These are phyloP conservation scores for Chanos chanos DNA, from an alignment of 2,797 vertebrate genomes.

Conservation along the genomic window DNA sequence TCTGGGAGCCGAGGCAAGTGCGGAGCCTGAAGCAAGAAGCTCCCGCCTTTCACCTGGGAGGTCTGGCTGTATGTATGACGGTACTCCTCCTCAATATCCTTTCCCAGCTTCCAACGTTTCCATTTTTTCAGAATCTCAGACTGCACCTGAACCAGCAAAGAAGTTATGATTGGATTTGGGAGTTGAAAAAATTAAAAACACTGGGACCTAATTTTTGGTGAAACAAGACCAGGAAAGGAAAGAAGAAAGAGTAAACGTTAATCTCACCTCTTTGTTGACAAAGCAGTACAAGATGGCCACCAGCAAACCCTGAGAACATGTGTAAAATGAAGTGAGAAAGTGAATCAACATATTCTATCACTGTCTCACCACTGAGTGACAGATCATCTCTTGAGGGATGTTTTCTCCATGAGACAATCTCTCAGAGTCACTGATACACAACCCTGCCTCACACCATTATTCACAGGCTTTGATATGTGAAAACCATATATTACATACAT, in stretches of 20 bases:
- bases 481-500: too few relatives aligned
- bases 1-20: slow-evolving; percentile 54
- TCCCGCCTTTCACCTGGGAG: slow-evolving; percentile 63
- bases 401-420: too few relatives aligned
- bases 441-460: too few relatives aligned
- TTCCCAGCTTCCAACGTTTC: slow-evolving; percentile 85
- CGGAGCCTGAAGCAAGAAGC: slow-evolving; percentile 58
- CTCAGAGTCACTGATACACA: background rate
- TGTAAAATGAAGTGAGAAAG: too few relatives aligned
- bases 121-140: slow-evolving; percentile 86
- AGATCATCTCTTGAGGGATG: too few relatives aligned
- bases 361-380: background rate
- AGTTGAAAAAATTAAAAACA: too few relatives aligned
- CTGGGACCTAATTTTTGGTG: too few relatives aligned
- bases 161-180: too few relatives aligned
- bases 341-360: background rate
- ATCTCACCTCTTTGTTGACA: slow-evolving; percentile 93
- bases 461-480: too few relatives aligned
- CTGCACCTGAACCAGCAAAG: slow-evolving; percentile 76
- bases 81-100: slow-evolving; percentile 83
- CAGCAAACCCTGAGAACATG: slow-evolving; percentile 83
- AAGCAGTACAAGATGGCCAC: slow-evolving; percentile 98
- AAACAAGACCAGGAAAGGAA: background rate
- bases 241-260: background rate
- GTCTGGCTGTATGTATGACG: slow-evolving; percentile 78